Percentiles rank a stretch among this genome's conserved stretches.
Evolutionary conservation across 2,888 invertebrate species (phyloP).

Genomic region (Laothoe populi): DNA sequence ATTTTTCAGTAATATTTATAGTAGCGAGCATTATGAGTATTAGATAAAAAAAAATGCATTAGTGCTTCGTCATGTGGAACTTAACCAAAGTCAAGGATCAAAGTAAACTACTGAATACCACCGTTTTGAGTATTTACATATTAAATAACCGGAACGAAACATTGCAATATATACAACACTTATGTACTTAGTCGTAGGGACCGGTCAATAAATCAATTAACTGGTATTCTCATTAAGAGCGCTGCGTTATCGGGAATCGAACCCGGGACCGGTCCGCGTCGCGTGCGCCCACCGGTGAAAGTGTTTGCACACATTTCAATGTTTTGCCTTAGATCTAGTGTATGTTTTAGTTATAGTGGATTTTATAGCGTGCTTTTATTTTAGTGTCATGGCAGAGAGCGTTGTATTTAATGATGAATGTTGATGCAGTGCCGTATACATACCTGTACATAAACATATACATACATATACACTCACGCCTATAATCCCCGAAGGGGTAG

Average conservation of each 20-base stretch:
- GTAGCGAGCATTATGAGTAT: too few species aligned
- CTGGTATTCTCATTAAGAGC: constrained; percentile 75
- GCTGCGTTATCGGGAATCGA: constrained; percentile 76
- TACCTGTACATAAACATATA: too few species aligned
- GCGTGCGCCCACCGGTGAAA: constrained; percentile 75
- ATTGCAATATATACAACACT: not conserved
- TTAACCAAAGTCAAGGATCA: too few species aligned
- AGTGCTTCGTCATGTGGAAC: too few species aligned
- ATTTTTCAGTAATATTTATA: too few species aligned
- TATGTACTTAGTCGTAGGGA: constrained; percentile 13
- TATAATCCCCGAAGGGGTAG: too few species aligned
- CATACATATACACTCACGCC: too few species aligned
- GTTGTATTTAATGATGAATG: too few species aligned
- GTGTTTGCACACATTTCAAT: constrained; percentile 61
- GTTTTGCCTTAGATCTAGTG: constrained; percentile 1
- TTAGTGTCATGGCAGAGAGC: too few species aligned
- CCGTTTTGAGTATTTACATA: constrained; percentile 1
- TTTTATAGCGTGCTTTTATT: not conserved
- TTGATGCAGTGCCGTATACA: too few species aligned
- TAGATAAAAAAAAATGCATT: too few species aligned
- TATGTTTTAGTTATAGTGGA: constrained; percentile 7
- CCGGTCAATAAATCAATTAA: constrained; percentile 72
- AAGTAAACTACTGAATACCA: not conserved
- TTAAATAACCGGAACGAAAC: not conserved
- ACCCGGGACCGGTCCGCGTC: constrained; percentile 68